Evolutionary conservation across 1,140 invertebrate species (phyloP).

Genomic region (Cydia pomonella): DNA sequence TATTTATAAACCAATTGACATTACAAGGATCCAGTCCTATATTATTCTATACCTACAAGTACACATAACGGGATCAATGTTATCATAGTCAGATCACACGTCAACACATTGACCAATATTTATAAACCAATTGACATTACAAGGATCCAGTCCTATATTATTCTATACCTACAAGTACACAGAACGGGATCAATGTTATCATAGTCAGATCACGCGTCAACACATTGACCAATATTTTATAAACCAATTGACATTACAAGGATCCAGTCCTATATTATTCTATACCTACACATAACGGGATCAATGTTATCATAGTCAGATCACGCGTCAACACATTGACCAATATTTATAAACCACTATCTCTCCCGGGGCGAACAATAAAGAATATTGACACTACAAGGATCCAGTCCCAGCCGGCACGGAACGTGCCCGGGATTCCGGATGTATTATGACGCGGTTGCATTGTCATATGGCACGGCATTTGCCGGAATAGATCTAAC

Average conservation of each 20-base stretch:
- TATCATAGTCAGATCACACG: no score
- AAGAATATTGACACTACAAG: constrained; percentile 23
- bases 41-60: no score
- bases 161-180: no score
- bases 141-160: no score
- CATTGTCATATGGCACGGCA: background rate
- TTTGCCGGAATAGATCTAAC: background rate
- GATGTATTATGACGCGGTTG: constrained; percentile 1
- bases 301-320: background rate
- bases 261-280: no score
- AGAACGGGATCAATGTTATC: background rate
- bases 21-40: background rate
- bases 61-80: no score
- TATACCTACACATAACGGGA: background rate
- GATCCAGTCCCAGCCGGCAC: background rate
- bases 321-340: constrained; percentile 13
- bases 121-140: no score
- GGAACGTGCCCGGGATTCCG: background rate
- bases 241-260: constrained; percentile 28
- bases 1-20: constrained; percentile 29
- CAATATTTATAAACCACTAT: constrained; percentile 23
- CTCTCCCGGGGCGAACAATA: background rate
- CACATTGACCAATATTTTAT: constrained; percentile 28
- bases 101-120: no score
- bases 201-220: background rate